Conservation (phyloP, 2,888 invertebrate genomes). For the Oasisia sp. region DNA sequence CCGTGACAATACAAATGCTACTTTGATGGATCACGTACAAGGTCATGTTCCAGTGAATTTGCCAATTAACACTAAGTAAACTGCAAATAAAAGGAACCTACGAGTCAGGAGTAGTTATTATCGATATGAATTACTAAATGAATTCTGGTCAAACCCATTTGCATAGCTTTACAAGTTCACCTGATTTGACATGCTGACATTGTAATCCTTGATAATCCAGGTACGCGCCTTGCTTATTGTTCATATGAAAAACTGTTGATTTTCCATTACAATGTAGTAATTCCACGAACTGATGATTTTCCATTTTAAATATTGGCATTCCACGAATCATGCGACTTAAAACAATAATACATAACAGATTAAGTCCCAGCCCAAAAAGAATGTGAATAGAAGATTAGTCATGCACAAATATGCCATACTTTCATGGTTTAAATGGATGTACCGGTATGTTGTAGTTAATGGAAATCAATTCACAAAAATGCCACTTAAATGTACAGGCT, state of each 20-base stretch:
- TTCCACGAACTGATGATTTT: neutral
- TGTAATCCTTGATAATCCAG: too few species aligned
- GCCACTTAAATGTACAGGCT: too few species aligned
- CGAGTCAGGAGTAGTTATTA: neutral
- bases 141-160: neutral
- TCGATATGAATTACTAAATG: neutral
- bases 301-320: neutral
- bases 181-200: neutral
- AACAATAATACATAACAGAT: neutral
- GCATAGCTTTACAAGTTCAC: neutral
- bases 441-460: neutral
- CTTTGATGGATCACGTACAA: conserved; percentile 17
- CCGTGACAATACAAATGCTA: neutral
- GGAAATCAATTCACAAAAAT: too few species aligned
- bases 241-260: neutral
- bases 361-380: neutral
- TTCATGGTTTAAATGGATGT: neutral
- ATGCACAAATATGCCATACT: neutral
- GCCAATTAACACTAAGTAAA: conserved; percentile 13
- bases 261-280: neutral
- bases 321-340: neutral
- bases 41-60: neutral
- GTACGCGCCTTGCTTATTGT: neutral
- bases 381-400: neutral
- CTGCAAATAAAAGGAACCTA: neutral